Conservation (phyloP, 2,113 vertebrate genomes). For the crab-eating macaque (Macaca fascicularis) region DNA sequence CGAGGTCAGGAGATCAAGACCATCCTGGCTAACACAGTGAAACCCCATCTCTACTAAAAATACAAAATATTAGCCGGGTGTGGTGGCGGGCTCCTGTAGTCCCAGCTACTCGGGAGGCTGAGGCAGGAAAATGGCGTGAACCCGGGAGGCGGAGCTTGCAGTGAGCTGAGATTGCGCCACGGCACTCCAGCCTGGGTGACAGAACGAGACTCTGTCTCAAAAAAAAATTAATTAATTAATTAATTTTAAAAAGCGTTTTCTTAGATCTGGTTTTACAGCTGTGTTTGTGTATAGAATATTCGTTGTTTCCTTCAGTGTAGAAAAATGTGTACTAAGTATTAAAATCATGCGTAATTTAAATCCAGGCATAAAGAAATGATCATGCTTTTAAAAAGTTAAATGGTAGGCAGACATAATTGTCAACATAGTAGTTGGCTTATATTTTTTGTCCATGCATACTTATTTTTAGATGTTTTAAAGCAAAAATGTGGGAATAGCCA, state of each 20-base stretch:
- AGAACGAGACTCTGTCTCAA: too few species aligned
- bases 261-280: not conserved
- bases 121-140: too few species aligned
- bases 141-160: too few species aligned
- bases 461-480: not conserved
- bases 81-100: too few species aligned
- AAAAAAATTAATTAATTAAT: too few species aligned
- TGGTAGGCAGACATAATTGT: not conserved
- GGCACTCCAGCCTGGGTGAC: too few species aligned
- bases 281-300: not conserved
- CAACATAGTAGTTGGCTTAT: not conserved
- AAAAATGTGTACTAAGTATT: not conserved
- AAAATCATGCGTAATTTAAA: not conserved
- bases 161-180: too few species aligned
- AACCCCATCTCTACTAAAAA: too few species aligned
- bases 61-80: too few species aligned
- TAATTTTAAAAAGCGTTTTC: not conserved
- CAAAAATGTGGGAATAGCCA: not conserved
- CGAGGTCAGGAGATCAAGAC: too few species aligned
- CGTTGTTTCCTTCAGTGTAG: not conserved
- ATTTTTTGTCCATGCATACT: not conserved
- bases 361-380: not conserved
- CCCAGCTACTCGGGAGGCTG: too few species aligned
- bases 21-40: too few species aligned
- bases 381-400: conserved; percentile 15